These are phyloP conservation scores for Drosophila pallidifrons DNA, from an alignment of 1,140 invertebrate genomes.

Conservation along the genomic window DNA sequence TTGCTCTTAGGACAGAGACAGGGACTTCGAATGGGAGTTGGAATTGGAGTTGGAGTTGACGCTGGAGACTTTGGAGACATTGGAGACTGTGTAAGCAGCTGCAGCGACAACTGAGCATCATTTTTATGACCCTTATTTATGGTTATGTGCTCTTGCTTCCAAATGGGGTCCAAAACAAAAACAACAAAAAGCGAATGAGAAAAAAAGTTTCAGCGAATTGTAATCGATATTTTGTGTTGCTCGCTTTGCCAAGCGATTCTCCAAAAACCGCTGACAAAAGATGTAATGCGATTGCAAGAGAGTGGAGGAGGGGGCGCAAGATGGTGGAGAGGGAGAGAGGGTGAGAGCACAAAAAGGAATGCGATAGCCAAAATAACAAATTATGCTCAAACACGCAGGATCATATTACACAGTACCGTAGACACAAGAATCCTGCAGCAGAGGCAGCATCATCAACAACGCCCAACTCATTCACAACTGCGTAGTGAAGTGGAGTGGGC, in stretches of 20 bases:
- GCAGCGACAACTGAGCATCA: constrained; percentile 78
- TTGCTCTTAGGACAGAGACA: constrained; percentile 19
- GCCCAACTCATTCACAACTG: constrained; percentile 16
- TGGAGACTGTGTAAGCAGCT: constrained; percentile 5
- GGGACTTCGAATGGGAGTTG: neutral
- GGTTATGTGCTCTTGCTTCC: constrained; percentile 52
- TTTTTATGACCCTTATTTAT: constrained; percentile 80
- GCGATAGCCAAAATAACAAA: constrained; percentile 76
- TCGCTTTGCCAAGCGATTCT: constrained; percentile 19
- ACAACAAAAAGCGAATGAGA: neutral
- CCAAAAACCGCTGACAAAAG: constrained; percentile 41
- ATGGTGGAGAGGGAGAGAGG: neutral
- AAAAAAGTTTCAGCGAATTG: constrained; percentile 52
- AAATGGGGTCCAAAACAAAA: constrained; percentile 3
- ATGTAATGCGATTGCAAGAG: constrained; percentile 1
- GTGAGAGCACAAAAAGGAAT: constrained; percentile 27
- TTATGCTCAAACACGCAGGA: constrained; percentile 78
- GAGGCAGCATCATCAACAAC: constrained; percentile 5
- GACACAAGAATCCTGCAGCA: neutral
- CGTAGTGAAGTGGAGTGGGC: constrained; percentile 24
- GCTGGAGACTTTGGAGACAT: neutral
- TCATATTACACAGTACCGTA: constrained; percentile 69
- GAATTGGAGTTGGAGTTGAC: too few relatives aligned
- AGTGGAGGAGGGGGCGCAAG: neutral
- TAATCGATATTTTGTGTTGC: constrained; percentile 49